Evolutionary conservation across 2,113 vertebrate genomes (phyloP).

Genomic region (Dermatemys mawii): DNA sequence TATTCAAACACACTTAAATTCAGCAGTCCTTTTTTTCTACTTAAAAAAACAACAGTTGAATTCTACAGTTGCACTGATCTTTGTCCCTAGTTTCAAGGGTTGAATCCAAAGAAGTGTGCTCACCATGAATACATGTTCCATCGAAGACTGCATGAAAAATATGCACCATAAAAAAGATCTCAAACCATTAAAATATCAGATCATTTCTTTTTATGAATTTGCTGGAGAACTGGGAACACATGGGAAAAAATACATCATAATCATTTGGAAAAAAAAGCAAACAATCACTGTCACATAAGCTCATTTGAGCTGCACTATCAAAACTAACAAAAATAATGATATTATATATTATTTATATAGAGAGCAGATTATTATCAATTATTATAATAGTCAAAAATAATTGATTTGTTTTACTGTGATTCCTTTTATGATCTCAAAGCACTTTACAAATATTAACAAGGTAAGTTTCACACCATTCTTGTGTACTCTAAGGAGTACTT

Average conservation of each 20-base stretch:
- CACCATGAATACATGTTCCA: neutral
- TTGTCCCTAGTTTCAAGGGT: constrained; percentile 20
- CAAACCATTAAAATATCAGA: neutral
- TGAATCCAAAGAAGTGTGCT: constrained; percentile 25
- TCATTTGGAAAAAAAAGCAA: constrained; percentile 16
- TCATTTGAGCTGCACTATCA: neutral
- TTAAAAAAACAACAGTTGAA: constrained; percentile 38
- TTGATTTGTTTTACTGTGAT: neutral
- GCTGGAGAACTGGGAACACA: neutral
- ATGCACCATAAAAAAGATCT: neutral
- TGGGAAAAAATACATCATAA: neutral
- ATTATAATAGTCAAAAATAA: neutral
- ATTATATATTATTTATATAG: neutral
- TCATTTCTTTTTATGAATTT: neutral
- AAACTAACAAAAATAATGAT: neutral
- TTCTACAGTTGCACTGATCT: constrained; percentile 49
- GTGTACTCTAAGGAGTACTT: neutral
- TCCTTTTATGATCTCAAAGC: neutral
- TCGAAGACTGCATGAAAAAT: constrained; percentile 4
- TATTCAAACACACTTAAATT: constrained; percentile 64
- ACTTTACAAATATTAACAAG: constrained; percentile 1
- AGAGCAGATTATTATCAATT: constrained; percentile 2
- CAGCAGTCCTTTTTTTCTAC: constrained; percentile 35
- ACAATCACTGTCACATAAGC: neutral
- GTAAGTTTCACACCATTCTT: neutral